These are phyloP conservation scores for Biston stratarius DNA, from an alignment of 2,888 invertebrate species.

Conservation along the genomic window DNA sequence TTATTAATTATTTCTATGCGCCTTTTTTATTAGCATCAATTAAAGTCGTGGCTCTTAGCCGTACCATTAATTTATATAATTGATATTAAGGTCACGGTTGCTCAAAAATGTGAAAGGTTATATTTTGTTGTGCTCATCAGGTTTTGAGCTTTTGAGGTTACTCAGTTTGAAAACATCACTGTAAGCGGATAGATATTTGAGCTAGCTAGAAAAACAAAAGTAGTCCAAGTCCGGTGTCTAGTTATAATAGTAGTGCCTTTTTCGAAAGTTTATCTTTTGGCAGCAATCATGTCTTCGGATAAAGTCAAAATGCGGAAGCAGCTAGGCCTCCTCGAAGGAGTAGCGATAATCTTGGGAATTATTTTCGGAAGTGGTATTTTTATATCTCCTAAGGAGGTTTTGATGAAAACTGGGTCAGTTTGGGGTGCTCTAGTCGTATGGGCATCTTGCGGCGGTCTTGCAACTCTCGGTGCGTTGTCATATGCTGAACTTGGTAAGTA, in stretches of 20 bases:
- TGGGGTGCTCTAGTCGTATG: conserved; percentile 95
- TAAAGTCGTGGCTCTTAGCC: no score
- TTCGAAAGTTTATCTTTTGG: conserved; percentile 11
- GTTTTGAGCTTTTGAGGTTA: neutral
- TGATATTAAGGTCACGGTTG: neutral
- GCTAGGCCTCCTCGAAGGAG: conserved; percentile 95
- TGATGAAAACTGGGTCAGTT: conserved; percentile 95
- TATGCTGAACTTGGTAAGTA: conserved; percentile 96
- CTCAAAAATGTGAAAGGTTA: conserved; percentile 2
- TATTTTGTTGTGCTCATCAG: neutral
- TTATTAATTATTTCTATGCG: no score
- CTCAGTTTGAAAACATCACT: neutral
- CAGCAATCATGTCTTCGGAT: conserved; percentile 72
- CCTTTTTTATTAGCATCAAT: no score
- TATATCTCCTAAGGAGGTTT: conserved; percentile 97
- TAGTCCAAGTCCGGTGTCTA: neutral
- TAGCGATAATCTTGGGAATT: conserved; percentile 97
- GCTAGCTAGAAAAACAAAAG: neutral
- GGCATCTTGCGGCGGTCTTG: conserved; percentile 94
- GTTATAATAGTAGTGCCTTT: neutral
- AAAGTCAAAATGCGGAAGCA: conserved; percentile 94
- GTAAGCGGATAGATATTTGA: no score
- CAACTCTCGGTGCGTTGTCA: conserved; percentile 97
- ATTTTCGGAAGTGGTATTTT: conserved; percentile 99
- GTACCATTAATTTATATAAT: no score